Conservation (phyloP, 2,888 invertebrate genomes). For the Julus scanicus region DNA sequence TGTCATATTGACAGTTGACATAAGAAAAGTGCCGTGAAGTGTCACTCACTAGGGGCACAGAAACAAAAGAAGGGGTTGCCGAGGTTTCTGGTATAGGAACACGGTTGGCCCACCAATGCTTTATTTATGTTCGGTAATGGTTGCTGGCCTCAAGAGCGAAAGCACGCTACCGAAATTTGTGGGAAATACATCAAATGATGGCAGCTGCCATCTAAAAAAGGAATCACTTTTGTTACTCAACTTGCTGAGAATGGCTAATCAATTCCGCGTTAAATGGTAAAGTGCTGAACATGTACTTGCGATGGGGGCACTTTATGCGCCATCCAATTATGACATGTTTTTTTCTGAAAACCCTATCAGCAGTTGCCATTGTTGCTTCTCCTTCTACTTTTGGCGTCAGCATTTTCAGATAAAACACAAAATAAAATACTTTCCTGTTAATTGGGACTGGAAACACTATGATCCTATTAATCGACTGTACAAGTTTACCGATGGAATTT, state of each 20-base stretch:
- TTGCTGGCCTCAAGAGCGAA: neutral
- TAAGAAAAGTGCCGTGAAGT: neutral
- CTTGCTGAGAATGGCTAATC: neutral
- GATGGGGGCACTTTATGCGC: too few relatives aligned
- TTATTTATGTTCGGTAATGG: neutral
- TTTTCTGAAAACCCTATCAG: neutral
- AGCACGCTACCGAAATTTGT: neutral
- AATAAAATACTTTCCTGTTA: too few relatives aligned
- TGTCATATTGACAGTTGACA: neutral
- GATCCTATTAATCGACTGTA: too few relatives aligned
- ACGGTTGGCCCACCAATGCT: neutral
- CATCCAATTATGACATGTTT: neutral
- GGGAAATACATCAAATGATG: neutral
- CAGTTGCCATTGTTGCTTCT: neutral
- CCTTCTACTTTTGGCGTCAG: too few relatives aligned
- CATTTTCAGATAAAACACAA: too few relatives aligned
- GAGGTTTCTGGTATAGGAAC: neutral
- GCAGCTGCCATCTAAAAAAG: neutral
- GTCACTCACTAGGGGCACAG: neutral
- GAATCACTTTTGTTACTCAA: neutral
- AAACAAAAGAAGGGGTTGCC: neutral
- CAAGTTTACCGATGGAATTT: too few relatives aligned
- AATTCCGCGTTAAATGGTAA: neutral
- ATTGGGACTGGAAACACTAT: too few relatives aligned
- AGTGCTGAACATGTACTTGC: neutral